A percentile compares a stretch with the other conserved stretches of the same genome.
phyloP scores from a whole-genome alignment of 2,888 invertebrate genomes.

The Ennomos quercinarius region DNA sequence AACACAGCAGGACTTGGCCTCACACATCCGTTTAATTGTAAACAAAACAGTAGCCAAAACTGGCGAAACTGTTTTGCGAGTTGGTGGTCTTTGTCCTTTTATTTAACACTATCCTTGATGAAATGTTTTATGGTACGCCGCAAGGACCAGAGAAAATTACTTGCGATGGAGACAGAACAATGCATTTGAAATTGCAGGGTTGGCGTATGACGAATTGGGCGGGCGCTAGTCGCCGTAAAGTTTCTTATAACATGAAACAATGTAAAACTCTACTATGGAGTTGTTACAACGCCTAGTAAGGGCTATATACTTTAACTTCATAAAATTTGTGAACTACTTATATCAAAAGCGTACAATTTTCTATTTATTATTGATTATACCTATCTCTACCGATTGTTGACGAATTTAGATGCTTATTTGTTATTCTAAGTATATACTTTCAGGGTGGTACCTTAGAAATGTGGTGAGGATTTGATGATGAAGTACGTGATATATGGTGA shows the following conservation, averaged over 20 bases:
- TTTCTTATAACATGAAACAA: constrained; percentile 14
- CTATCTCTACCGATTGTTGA: too few species aligned
- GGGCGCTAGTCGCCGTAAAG: constrained; percentile 10
- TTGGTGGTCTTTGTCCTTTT: constrained; percentile 69
- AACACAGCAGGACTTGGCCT: constrained; percentile 42
- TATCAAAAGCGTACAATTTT: too few species aligned
- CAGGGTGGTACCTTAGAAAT: too few species aligned
- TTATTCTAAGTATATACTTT: too few species aligned
- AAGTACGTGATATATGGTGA: too few species aligned
- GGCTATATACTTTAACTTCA: too few species aligned
- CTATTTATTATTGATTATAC: too few species aligned
- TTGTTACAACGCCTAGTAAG: too few species aligned
- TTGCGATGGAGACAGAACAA: constrained; percentile 74
- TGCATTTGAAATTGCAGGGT: constrained; percentile 56
- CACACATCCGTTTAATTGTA: constrained; percentile 61
- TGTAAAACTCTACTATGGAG: too few species aligned
- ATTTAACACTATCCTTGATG: constrained; percentile 65
- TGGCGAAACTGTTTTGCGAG: constrained; percentile 36
- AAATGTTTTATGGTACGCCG: constrained; percentile 47
- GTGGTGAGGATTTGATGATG: too few species aligned
- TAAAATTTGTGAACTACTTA: too few species aligned
- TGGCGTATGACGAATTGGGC: constrained; percentile 66
- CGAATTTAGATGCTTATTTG: too few species aligned
- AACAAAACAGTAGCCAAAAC: constrained; percentile 57
- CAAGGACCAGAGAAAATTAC: constrained; percentile 76